Base-by-base conservation (phyloP, 2,113 vertebrate species). In the Pionites leucogaster region DNA sequence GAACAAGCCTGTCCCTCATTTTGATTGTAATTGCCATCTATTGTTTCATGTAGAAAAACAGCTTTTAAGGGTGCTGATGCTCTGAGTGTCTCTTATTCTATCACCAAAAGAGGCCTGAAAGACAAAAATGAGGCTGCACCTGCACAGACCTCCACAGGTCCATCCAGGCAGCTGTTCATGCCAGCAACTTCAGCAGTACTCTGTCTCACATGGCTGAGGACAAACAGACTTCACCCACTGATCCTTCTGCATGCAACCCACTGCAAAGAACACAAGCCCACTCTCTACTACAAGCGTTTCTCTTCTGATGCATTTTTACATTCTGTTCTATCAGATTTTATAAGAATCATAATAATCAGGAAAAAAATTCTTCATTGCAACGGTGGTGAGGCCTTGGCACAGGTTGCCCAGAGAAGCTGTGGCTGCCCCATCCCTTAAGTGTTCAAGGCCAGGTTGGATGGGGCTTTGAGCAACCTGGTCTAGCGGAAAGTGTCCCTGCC, bases 1-100 rank as follows among this genome's bases (percentile, higher is more conserved):
- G 8, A 63, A 81, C 94, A 37, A 0, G 0, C 29, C 42, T 42
- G 70, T 57, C 4, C 0, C 76, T 35, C 37, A 7, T 82, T 94
- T 65, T 41, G 16, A 79, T 23, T 52, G 28, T 37, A 37, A 77
- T 8, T 86, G 49, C 20, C 3, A 0, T 25, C 65, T 71, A 18
- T 50, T 59, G 60, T 42, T 85, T 52, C 76, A 55, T 2, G 5
- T 7, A 77, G 62, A 72, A 79, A 78, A 95, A 17, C 17, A 88
- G 29, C 19, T 77, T 85, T 72, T 80, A 64, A 57, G 24, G 70
- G 41, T 82, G 27, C 18, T 79, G 35, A 24, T 50, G 29, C 35
- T 82, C 35, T 68, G n/a, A 42, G 9, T 53, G 19, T 33, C 24
- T 65, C 46, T 52, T 49, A 67, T 7, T 65, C 44, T 53, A 59